Percentiles rank a stretch among this genome's conserved stretches.
Conservation (phyloP, 2,797 vertebrate species). For the Serranus cabrilla region DNA sequence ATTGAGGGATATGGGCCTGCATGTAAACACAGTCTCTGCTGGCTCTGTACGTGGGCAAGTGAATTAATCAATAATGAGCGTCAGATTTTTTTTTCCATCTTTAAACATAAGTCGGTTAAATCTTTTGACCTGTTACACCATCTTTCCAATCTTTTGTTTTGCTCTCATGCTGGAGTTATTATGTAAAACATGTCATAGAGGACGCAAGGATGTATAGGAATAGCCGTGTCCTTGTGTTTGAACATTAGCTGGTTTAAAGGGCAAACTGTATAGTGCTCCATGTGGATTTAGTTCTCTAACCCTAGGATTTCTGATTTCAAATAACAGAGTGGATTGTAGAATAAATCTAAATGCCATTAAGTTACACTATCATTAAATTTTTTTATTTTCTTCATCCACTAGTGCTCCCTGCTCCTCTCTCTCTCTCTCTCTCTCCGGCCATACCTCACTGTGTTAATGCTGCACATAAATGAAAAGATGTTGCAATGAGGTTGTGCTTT, state of each 20-base stretch:
- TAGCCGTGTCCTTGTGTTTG: not conserved
- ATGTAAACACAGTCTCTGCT: constrained; percentile 32
- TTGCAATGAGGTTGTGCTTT: not conserved
- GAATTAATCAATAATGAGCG: constrained; percentile 41
- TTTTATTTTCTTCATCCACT: not conserved
- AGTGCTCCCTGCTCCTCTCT: not conserved
- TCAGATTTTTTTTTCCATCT: constrained; percentile 16
- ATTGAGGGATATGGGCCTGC: constrained; percentile 33
- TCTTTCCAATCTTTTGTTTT: constrained; percentile 6
- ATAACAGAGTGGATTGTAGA: not conserved
- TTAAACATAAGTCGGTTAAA: constrained; percentile 11
- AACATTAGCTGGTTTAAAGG: not conserved
- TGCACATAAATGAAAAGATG: not conserved
- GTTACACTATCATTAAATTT: not conserved
- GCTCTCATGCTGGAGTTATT: constrained; percentile 9
- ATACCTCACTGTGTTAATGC: not conserved
- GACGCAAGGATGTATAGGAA: not conserved
- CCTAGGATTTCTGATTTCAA: constrained; percentile 1
- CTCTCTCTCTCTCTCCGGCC: not conserved
- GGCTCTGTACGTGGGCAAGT: constrained; percentile 13
- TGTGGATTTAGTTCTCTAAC: not conserved
- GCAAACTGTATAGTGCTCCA: not conserved
- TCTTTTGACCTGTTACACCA: not conserved
- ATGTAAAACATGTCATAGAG: constrained; percentile 5
- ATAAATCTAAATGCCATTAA: constrained; percentile 14